Conservation (phyloP, 2,888 invertebrate species). For the Ephialtes manifestator region DNA sequence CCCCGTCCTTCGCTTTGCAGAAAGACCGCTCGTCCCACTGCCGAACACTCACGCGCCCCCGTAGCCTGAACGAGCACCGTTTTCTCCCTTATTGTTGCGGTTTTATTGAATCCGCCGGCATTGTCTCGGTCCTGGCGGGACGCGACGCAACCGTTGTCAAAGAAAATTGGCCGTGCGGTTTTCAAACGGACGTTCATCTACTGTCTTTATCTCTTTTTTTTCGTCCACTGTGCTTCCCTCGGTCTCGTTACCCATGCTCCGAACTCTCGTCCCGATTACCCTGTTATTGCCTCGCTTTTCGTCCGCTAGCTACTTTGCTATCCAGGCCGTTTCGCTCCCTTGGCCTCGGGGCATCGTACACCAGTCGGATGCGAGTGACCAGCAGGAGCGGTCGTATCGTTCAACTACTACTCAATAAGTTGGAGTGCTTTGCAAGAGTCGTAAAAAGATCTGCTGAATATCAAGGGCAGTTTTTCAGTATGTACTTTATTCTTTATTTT, state of each 20-base stretch:
- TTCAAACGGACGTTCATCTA: slow-evolving; percentile 66
- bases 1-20: slow-evolving; percentile 51
- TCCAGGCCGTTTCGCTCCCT: background rate
- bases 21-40: background rate
- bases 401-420: slow-evolving; percentile 55
- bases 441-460: slow-evolving; percentile 57
- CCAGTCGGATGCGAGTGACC: slow-evolving; percentile 10
- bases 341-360: slow-evolving; percentile 7
- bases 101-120: slow-evolving; percentile 85
- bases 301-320: slow-evolving; percentile 3
- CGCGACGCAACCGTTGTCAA: slow-evolving; percentile 76
- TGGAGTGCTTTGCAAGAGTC: slow-evolving; percentile 27
- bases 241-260: slow-evolving; percentile 21
- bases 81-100: slow-evolving; percentile 85
- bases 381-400: slow-evolving; percentile 51
- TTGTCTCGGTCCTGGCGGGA: slow-evolving; percentile 81
- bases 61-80: slow-evolving; percentile 63
- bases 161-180: slow-evolving; percentile 78
- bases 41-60: background rate
- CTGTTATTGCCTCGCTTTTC: slow-evolving; percentile 22
- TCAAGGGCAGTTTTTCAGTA: background rate
- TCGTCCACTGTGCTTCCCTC: slow-evolving; percentile 7
- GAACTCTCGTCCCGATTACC: slow-evolving; percentile 41
- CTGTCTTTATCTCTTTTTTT: slow-evolving; percentile 33
- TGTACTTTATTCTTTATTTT: background rate